Conservation (phyloP, 2,888 invertebrate species). For the Tachystola acroxantha region DNA sequence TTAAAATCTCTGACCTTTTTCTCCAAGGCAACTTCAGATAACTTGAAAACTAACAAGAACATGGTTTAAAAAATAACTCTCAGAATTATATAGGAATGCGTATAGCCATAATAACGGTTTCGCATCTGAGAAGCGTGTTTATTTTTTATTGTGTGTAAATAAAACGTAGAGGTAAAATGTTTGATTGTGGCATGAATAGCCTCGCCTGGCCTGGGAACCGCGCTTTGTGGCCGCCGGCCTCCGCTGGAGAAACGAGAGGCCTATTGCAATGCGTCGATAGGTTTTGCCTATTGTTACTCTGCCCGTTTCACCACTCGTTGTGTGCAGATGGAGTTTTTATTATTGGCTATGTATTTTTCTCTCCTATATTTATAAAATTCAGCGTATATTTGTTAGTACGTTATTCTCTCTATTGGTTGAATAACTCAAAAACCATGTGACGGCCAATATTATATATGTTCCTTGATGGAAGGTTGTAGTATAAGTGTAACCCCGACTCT, state of each 20-base stretch:
- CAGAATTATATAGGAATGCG: not conserved
- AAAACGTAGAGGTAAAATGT: conserved; percentile 17
- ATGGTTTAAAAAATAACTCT: too few species aligned
- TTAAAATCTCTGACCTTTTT: not conserved
- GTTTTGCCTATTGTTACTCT: conserved; percentile 44
- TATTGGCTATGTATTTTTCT: conserved; percentile 5
- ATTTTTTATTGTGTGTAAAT: conserved; percentile 14
- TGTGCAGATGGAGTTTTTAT: conserved; percentile 27
- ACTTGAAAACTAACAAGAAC: not conserved
- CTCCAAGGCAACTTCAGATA: not conserved
- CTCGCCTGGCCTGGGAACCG: conserved; percentile 46
- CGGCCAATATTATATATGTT: too few species aligned
- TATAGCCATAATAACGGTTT: conserved; percentile 6
- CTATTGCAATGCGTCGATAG: conserved; percentile 45
- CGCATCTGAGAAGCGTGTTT: not conserved
- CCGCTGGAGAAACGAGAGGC: conserved; percentile 37
- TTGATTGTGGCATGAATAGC: conserved; percentile 24
- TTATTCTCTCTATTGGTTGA: too few species aligned
- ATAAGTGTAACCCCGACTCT: too few species aligned
- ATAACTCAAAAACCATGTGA: too few species aligned
- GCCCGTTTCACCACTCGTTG: conserved; percentile 38
- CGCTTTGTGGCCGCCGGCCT: conserved; percentile 34
- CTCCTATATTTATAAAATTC: too few species aligned
- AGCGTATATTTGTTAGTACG: too few species aligned
- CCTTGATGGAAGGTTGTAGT: too few species aligned